These are phyloP conservation scores for Varanus salvator DNA, from an alignment of 2,113 vertebrate species.

Conservation along the genomic window DNA sequence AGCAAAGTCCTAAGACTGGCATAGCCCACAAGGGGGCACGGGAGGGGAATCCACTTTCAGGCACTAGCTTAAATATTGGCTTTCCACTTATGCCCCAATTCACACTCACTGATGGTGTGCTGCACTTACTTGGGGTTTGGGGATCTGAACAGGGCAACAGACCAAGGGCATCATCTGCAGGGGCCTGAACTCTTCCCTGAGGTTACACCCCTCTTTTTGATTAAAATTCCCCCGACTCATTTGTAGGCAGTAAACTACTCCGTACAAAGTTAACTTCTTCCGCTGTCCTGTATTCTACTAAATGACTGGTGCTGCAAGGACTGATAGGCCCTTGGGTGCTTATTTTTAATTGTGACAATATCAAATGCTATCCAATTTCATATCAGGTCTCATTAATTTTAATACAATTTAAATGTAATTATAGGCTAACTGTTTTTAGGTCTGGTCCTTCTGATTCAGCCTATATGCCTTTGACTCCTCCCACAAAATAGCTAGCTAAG, in stretches of 20 bases:
- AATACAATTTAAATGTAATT: too few species aligned
- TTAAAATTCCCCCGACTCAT: neutral
- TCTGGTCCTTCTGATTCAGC: too few species aligned
- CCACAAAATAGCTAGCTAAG: neutral
- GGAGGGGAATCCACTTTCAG: neutral
- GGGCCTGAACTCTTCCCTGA: neutral
- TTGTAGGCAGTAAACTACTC: neutral
- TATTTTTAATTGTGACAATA: neutral
- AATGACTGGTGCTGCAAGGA: neutral
- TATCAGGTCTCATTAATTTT: too few species aligned
- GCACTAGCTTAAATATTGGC: neutral
- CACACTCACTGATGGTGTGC: neutral
- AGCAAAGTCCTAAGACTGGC: neutral
- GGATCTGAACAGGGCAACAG: neutral
- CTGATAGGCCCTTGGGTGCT: neutral
- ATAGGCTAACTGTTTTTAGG: too few species aligned
- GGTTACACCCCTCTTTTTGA: too few species aligned
- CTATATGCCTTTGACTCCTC: neutral
- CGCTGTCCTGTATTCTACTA: neutral
- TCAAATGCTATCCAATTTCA: too few species aligned
- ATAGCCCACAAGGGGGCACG: neutral
- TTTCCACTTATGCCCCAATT: neutral
- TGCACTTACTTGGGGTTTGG: neutral
- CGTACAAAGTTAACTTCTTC: neutral
- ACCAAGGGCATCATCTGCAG: neutral